Evolutionary conservation across 1,140 invertebrate genomes (phyloP), one percentile per base, ranked within the genome.

Genomic region (Diachasmimorpha longicaudata): DNA sequence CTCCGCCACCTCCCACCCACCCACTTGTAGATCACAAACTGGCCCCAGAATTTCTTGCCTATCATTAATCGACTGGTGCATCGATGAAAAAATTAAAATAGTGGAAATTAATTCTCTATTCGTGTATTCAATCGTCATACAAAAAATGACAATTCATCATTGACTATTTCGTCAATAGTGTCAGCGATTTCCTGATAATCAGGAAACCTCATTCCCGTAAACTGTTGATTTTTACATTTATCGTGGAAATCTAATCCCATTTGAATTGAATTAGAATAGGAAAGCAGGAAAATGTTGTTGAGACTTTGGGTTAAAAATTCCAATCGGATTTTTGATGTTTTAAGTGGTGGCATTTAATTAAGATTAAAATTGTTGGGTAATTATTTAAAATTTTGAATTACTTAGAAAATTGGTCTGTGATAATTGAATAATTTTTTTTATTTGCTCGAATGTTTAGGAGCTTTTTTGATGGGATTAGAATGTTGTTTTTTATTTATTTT

Each of bases 51-150:
- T 19, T 58, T 58, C 58, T 63, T 63, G 23, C 58, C 21, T 63
- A 63, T 63, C 5, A 63, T 63, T 85, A 84, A 80, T 78, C 84
- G 84, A 85, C 70, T 77, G 78, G 83, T 84, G 85, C 85, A 6
- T 55, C 44, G 13, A n/a, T 2, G 9, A 8, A 46, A 6, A 36
- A 67, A 78, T 78, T 52, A 23, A 37, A 76, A 31, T 67, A 70
- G 74, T 23, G 14, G 9, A 16, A n/a, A 55, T 13, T 14, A 16
- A 52, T 52, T 16, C 16, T 52, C 48, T 52, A 52, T 52, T 52
- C 16, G 19, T 4, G n/a, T 19, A 52, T 52, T 52, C 48, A 16
- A 3, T 13, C 16, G 48, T 52, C n/a, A n/a, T 9, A 52, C 14
- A 52, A 52, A 19, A 52, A 4, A 19, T 52, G 48, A 10, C 6